Evolutionary conservation across 2,113 vertebrate species (phyloP).

Genomic region (Fulmarus glacialis): DNA sequence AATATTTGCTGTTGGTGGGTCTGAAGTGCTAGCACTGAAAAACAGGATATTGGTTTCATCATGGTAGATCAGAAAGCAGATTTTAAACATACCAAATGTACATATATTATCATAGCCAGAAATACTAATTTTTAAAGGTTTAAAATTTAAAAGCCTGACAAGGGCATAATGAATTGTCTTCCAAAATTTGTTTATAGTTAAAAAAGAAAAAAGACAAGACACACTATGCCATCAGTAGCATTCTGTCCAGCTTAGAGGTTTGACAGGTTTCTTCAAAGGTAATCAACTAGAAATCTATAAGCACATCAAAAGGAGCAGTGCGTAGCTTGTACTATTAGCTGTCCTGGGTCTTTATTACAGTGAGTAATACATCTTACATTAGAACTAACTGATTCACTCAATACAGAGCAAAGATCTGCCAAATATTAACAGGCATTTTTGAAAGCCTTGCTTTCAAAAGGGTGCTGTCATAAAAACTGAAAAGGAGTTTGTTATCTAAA

Average conservation of each 20-base stretch:
- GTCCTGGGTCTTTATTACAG: neutral
- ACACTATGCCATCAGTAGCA: neutral
- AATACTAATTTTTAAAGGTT: neutral
- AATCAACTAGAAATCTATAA: neutral
- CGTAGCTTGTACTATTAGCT: fast-evolving
- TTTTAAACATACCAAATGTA: neutral
- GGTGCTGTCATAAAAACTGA: neutral
- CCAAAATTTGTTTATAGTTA: neutral
- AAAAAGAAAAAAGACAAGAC: neutral
- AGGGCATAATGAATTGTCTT: neutral
- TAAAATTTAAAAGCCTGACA: neutral
- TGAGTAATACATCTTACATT: neutral
- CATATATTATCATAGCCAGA: neutral
- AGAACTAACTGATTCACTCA: neutral
- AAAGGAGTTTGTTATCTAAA: neutral
- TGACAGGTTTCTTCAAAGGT: neutral
- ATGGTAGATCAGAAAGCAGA: neutral
- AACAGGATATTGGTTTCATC: neutral
- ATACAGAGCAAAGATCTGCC: neutral
- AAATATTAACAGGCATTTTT: neutral
- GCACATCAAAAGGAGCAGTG: neutral
- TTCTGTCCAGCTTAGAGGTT: neutral
- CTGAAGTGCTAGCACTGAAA: constrained; percentile 89
- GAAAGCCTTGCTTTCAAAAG: neutral
- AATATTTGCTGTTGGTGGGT: constrained; percentile 97